Conservation (phyloP, 1,140 invertebrate genomes). For the Sminthurides bifidus region DNA sequence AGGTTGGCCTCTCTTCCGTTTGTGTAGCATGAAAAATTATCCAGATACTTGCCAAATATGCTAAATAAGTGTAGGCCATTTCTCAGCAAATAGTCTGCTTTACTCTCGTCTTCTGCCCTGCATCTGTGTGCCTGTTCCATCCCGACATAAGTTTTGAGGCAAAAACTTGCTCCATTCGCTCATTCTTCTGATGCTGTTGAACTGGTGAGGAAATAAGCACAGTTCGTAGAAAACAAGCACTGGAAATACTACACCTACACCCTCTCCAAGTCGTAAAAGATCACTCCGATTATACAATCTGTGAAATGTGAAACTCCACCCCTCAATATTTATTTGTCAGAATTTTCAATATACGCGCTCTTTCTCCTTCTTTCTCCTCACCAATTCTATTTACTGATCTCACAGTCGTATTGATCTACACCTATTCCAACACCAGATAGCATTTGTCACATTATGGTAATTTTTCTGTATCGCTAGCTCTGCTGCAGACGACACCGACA, state of each 20-base stretch:
- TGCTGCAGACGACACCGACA: too few species aligned
- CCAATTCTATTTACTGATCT: too few species aligned
- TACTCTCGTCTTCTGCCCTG: not conserved
- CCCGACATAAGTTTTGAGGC: not conserved
- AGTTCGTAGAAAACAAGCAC: not conserved
- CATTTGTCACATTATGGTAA: too few species aligned
- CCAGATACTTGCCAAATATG: conserved; percentile 24
- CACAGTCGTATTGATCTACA: too few species aligned
- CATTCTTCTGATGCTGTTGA: not conserved
- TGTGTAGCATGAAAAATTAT: conserved; percentile 20
- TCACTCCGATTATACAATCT: not conserved
- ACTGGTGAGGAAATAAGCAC: not conserved
- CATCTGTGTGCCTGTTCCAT: not conserved
- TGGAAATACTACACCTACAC: not conserved
- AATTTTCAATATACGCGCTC: not conserved
- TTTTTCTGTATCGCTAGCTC: too few species aligned
- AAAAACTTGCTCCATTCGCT: not conserved
- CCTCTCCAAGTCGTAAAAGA: not conserved
- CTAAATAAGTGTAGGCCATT: conserved; percentile 17
- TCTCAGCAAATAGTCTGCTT: conserved; percentile 5
- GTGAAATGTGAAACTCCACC: too few species aligned
- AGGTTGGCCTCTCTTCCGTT: conserved; percentile 18
- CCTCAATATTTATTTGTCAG: not conserved
- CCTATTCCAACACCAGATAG: too few species aligned
- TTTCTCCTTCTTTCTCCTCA: not conserved